Base-by-base conservation (phyloP, 2,888 invertebrate genomes). In the Cabera pusaria region DNA sequence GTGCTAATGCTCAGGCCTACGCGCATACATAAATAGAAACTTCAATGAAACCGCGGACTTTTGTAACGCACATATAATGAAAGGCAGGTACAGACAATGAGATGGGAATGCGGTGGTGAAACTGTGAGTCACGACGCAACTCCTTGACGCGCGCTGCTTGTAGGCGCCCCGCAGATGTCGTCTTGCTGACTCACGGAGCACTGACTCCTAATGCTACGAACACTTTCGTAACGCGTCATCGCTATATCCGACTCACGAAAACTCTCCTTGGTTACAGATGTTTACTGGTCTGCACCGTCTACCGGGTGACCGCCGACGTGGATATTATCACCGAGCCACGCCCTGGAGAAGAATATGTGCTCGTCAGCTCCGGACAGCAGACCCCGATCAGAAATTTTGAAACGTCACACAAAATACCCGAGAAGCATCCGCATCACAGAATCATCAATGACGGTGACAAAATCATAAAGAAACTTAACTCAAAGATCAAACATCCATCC, bases 351-450 rank as follows among this genome's bases (percentile, higher is more conserved):
- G 92, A 93, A 67, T 93, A 91, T 69, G 93, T 93, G 22, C 86
- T 91, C 57, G 91, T 93, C 37, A 92, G 92, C 56, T 85, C 90
- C 6, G 89, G 87, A 8, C 84, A 86, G 47, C 86, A 88, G 52
- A 87, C 86, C 10, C 81, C 87, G 1, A 36, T 89, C 11, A 76
- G 80, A 56, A 77, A 76, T 57, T 94, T 94, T 59, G 94, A 94
- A 76, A 93, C 94, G 1, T 89, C 94, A 1, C 95, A 95, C 67
- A 95, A 94, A 77, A 90, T 93, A 51, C 93, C 92, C 0, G 90
- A 87, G 6, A 84, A 86, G 56, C 79, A 87, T 46, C 82, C 87
- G 1, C 51, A 74, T 36, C 78, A 86, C 25, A 72, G 78, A 28
- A 50, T 74, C 21, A 55, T 75, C 5, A 79, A 78, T 59, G 91